Evolutionary conservation across 1,140 invertebrate species (phyloP), one percentile per base, ranked within the genome.

Genomic region (Magallana angulata): DNA sequence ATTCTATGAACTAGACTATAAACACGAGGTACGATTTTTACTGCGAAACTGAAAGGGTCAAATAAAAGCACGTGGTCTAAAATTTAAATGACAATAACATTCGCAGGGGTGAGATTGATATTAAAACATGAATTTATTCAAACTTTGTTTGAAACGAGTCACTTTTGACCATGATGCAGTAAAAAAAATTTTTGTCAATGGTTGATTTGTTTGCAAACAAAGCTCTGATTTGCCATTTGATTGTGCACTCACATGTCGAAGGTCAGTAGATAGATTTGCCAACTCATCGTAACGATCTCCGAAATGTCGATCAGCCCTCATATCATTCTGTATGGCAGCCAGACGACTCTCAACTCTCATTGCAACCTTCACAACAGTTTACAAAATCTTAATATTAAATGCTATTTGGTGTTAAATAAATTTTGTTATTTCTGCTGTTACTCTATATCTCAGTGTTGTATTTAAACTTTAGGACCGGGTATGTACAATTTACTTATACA

Each of bases 261-360:
- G 89, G 85, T 93, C 91, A 84, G 85, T 68, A 12, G 92, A 93
- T 56, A 93, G 85, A 81, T 88, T 87, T 14, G 59, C 83, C 48
- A 91, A 57, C 76, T 92, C 91, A 85, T 92, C 92, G 24, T 91
- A 88, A 59, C 89, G 71, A 57, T 90, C 89, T 9, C 86, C 30
- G 16, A 68, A 59, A 36, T 90, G 88, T 71, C 85, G 81, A 9
- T 93, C 91, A 59, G 89, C 30, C 59, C 86, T 85, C 36, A 93
- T 87, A 71, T 93, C 92, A 82, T 89, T 90, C 85, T 93, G 91
- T 62, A 93, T 91, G 11, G 90, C 85, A 18, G 88, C 86, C 11
- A 93, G 60, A 8, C 92, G 86, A 48, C 88, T 88, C 84, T 93
- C 92, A 16, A 93, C 92, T 64, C 92, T 87, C 36, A 88, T 83